Evolutionary conservation across 2,888 invertebrate species (phyloP), one percentile per base, ranked within the genome.

Genomic region (Icerya purchasi): DNA sequence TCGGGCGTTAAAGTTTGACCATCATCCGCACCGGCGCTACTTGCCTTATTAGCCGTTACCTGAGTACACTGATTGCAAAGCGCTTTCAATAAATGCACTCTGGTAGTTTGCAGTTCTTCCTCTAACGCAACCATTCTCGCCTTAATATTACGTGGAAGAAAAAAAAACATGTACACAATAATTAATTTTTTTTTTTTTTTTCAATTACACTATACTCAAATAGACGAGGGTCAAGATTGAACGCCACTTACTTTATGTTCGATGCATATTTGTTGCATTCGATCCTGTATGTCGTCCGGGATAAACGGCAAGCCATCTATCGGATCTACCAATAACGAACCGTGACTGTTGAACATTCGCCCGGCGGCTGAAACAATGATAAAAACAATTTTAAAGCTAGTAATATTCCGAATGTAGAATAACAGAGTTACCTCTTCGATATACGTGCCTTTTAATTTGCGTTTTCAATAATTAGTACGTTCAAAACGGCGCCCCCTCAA

Each of bases 221-320:
- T 52, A 18, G 53, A n/a, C n/a, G 14, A 50, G 50, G 50, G 50
- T 50, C 50, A 50, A n/a, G n/a, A n/a, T n/a, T n/a, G n/a, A n/a
- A n/a, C n/a, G n/a, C n/a, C n/a, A 66, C 67, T 68, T 68, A 86
- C 88, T 79, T 81, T 83, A 70, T 86, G 83, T 65, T 86, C 83
- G 61, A 82, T 77, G 66, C 87, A 82, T 68, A 92, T 84, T 72
- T 88, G 85, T 69, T 83, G 82, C 68, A 92, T 77, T 64, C 90
- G 74, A 64, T 79, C 79, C 72, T 87, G 87, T 64, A 83, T 76
- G 62, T 83, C 81, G 69, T 84, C 84, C 63, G 77, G 75, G 62
- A 82, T 76, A 52, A 82, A 79, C 62, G 83, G 78, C 68, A 88
- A 74, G 53, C 88, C 88, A 72, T 88, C 85, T 53, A 81, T 76